These are phyloP conservation scores for Lottia gigantea DNA, from an alignment of 2,888 invertebrate species.

Conservation along the genomic window DNA sequence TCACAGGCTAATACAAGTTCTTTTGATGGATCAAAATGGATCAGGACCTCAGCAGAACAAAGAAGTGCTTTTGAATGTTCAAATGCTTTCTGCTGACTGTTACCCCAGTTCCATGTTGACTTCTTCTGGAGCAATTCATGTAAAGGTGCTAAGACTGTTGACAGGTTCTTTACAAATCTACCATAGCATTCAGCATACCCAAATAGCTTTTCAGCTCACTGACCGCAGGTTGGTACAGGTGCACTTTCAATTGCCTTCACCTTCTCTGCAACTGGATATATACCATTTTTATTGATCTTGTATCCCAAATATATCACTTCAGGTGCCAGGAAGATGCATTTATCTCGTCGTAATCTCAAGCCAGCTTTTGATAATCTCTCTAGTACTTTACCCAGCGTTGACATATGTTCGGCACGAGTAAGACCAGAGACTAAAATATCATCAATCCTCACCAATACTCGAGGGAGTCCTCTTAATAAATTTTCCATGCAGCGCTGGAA, in stretches of 20 bases:
- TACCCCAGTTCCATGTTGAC: conserved; percentile 33
- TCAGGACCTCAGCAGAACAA: conserved; percentile 36
- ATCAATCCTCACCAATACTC: too few relatives aligned
- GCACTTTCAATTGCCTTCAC: conserved; percentile 41
- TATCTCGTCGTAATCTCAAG: conserved; percentile 17
- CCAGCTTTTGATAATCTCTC: conserved; percentile 8
- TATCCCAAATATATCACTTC: conserved; percentile 20
- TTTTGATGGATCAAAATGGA: conserved; percentile 41
- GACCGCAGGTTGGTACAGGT: conserved; percentile 41
- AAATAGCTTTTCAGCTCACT: conserved; percentile 39
- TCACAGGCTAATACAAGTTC: conserved; percentile 61
- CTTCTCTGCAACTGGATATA: conserved; percentile 35
- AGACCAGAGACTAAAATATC: conserved; percentile 33
- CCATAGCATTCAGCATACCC: conserved; percentile 7
- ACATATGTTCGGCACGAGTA: conserved; percentile 12
- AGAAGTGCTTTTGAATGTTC: conserved; percentile 34
- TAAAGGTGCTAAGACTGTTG: conserved; percentile 18
- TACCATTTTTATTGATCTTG: conserved; percentile 19
- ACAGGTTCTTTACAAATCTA: conserved; percentile 15
- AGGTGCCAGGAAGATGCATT: conserved; percentile 16
- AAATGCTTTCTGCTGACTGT: conserved; percentile 27
- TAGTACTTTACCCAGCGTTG: conserved; percentile 12
- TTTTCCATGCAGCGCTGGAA: conserved; percentile 41
- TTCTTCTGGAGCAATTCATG: conserved; percentile 28
- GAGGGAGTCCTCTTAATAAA: too few relatives aligned